Conservation (phyloP, 1,140 invertebrate species). For the Ericerus pela region DNA sequence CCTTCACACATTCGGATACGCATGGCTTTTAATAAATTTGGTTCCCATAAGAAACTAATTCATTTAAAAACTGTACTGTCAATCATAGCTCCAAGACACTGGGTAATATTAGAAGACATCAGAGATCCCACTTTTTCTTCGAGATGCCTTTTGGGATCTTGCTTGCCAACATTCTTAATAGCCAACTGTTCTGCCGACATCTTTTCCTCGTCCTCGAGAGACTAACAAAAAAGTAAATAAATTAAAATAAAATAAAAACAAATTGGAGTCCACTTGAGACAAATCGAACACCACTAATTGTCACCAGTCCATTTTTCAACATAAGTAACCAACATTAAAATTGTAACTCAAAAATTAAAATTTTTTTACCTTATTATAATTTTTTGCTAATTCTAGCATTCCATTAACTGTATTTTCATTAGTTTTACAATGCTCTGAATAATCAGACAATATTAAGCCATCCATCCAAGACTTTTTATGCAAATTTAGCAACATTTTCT, state of each 20-base stretch:
- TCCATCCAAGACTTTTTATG: constrained; percentile 99
- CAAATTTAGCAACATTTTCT: constrained; percentile 97
- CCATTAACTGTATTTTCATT: constrained; percentile 87
- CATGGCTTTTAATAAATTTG: no score
- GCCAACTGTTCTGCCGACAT: constrained; percentile 99
- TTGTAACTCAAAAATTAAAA: no score
- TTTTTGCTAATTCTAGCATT: constrained; percentile 94
- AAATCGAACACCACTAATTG: no score
- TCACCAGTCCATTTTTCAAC: no score
- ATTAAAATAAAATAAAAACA: constrained; percentile 19
- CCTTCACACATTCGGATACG: no score
- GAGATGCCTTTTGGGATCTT: constrained; percentile 98
- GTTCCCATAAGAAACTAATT: no score
- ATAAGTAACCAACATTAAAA: no score
- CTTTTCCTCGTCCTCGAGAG: constrained; percentile 97
- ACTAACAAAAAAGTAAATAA: no score
- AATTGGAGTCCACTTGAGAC: no score
- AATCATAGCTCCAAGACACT: constrained; percentile 95
- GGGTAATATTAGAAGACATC: constrained; percentile 97
- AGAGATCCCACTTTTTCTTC: constrained; percentile 96
- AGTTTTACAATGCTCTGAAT: constrained; percentile 79
- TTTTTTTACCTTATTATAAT: constrained; percentile 89
- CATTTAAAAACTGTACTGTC: constrained; percentile 93
- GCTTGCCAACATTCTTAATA: constrained; percentile 99
- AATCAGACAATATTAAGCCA: constrained; percentile 86